Conservation (phyloP, 64 coral and sea anemone species). For the Montipora capricornis region DNA sequence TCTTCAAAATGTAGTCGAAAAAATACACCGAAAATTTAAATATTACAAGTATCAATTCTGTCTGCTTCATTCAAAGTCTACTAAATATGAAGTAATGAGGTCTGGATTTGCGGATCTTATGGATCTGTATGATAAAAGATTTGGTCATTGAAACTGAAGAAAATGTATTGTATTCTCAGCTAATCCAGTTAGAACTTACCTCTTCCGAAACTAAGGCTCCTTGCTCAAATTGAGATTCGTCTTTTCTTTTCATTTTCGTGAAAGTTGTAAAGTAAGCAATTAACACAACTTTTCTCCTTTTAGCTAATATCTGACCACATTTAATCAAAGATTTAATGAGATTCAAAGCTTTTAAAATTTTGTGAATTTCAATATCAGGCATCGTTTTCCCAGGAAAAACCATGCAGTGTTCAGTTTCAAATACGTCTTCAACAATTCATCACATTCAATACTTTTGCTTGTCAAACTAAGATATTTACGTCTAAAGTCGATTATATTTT, state of each 20-base stretch:
- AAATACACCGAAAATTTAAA: too few relatives aligned
- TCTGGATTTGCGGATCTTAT: background rate
- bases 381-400: background rate
- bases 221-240: background rate
- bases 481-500: background rate
- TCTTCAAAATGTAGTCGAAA: too few relatives aligned
- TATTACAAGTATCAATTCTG: too few relatives aligned
- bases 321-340: conserved; percentile 7
- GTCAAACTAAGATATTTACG: background rate
- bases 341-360: background rate
- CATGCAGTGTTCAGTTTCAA: background rate
- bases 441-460: background rate
- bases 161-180: background rate
- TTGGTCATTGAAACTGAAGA: background rate
- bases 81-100: conserved; percentile 25
- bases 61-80: background rate
- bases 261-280: background rate
- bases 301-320: background rate
- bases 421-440: background rate
- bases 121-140: background rate
- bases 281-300: background rate
- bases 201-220: background rate
- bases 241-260: background rate
- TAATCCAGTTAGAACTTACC: background rate
- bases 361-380: background rate